phyloP scores from a whole-genome alignment of 2,888 invertebrate species.

The Tinea pellionella region DNA sequence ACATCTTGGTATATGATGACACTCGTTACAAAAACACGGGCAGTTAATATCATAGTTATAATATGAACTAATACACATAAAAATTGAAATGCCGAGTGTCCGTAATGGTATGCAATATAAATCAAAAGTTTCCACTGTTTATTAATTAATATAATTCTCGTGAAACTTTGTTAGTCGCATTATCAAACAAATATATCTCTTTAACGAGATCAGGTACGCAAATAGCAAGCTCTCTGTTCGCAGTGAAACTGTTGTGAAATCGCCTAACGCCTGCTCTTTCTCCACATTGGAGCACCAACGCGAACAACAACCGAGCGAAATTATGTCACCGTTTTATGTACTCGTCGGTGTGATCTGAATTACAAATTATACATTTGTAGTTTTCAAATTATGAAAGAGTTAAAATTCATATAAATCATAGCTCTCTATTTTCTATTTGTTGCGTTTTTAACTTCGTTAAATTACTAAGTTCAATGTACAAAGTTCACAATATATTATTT shows the following conservation, averaged over 20 bases:
- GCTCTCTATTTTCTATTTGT: neutral
- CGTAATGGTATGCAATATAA: neutral
- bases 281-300: conserved; percentile 12
- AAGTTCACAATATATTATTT: no score
- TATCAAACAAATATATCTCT: conserved; percentile 14
- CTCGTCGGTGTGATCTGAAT: conserved; percentile 12
- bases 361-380: conserved; percentile 7
- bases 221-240: conserved; percentile 16
- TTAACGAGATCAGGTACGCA: conserved; percentile 17
- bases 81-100: no score
- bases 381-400: conserved; percentile 12
- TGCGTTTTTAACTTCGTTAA: no score
- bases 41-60: no score
- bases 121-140: conserved; percentile 5
- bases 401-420: conserved; percentile 1
- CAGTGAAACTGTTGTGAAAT: conserved; percentile 23
- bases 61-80: no score
- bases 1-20: no score
- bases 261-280: conserved; percentile 16
- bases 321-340: conserved; percentile 17
- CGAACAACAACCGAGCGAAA: conserved; percentile 13
- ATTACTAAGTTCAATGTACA: no score
- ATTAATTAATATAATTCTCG: conserved; percentile 9
- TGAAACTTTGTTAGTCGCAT: conserved; percentile 12
- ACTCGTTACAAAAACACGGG: no score